phyloP scores from a whole-genome alignment of 2,888 invertebrate genomes.

The Ormyrus labotus region DNA sequence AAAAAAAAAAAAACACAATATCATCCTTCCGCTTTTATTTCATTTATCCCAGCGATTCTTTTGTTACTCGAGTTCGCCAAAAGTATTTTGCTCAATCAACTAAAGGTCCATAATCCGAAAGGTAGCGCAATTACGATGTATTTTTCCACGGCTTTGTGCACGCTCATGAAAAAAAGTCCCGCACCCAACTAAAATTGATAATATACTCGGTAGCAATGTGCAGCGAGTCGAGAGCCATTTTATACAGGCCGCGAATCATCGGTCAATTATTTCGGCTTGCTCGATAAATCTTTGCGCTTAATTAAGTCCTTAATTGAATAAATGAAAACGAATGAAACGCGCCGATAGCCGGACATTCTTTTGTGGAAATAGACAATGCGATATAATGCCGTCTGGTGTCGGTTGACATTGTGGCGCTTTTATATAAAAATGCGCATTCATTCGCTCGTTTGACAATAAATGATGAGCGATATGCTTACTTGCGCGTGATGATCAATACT shows the following conservation, averaged over 20 bases:
- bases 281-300: constrained; percentile 10
- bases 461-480: background rate
- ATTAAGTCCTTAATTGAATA: constrained; percentile 5
- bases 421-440: background rate
- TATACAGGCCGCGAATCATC: background rate
- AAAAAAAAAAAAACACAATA: no score
- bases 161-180: no score
- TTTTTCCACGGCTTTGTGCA: no score
- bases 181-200: background rate
- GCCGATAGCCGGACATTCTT: background rate
- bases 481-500: background rate
- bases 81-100: no score
- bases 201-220: background rate
- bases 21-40: no score
- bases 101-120: no score
- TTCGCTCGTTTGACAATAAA: background rate
- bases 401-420: background rate
- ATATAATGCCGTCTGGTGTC: background rate
- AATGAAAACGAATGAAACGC: constrained; percentile 28
- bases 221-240: background rate
- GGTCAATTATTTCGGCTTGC: background rate
- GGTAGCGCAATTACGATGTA: no score
- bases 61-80: no score
- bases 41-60: no score
- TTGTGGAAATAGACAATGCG: constrained; percentile 5